phyloP scores from a whole-genome alignment of 2,797 vertebrate genomes.

The Tolypeutes matacus region DNA sequence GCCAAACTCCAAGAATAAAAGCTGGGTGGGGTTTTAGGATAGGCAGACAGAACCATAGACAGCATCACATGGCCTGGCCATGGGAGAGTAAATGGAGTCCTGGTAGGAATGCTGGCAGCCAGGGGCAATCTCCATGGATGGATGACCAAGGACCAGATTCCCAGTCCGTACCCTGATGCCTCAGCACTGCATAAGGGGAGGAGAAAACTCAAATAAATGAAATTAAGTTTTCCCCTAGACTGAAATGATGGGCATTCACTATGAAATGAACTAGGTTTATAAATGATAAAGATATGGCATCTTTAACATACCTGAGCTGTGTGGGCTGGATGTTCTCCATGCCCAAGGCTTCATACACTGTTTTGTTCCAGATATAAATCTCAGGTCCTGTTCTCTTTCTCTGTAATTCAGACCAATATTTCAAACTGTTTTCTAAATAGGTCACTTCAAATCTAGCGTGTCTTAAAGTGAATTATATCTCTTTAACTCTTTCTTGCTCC shows the following conservation, averaged over 20 bases:
- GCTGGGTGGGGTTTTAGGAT: background rate
- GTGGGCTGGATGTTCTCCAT: background rate
- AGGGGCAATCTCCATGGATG: background rate
- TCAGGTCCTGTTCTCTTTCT: constrained; percentile 1
- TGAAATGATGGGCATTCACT: background rate
- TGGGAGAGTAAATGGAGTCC: background rate
- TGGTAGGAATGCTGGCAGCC: background rate
- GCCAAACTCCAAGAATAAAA: background rate
- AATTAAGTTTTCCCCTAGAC: background rate
- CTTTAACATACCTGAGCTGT: background rate
- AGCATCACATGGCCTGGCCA: background rate
- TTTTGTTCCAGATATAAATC: background rate
- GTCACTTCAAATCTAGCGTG: constrained; percentile 14
- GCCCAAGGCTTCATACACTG: background rate
- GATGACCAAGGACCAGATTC: background rate
- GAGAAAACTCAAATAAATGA: background rate
- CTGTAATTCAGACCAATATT: background rate
- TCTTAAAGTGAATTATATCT: constrained; percentile 28
- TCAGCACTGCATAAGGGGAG: background rate
- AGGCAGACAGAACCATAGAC: background rate
- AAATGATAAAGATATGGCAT: background rate
- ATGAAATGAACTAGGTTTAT: background rate
- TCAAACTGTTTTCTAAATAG: constrained; percentile 39
- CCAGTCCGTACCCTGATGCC: background rate
- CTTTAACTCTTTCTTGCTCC: background rate